Conservation (phyloP, 2,113 vertebrate genomes). For the Proterorhinus semilunaris region DNA sequence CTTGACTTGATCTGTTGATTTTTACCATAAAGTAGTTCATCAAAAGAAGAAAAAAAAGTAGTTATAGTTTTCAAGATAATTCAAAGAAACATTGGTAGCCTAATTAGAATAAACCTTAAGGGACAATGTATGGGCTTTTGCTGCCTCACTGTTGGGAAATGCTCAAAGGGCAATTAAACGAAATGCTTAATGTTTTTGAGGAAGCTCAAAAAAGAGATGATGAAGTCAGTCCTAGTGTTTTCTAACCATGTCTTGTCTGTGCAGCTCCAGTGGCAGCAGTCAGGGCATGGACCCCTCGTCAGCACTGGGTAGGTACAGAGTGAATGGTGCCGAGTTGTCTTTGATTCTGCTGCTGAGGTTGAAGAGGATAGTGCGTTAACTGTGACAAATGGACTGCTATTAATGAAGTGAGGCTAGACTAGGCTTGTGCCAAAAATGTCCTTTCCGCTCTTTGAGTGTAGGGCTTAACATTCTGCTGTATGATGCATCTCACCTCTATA, state of each 20-base stretch:
- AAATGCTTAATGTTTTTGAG: too few relatives aligned
- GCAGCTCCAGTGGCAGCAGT: slow-evolving; percentile 56
- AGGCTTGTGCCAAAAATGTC: slow-evolving; percentile 23
- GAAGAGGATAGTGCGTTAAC: not conserved
- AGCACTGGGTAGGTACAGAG: slow-evolving; percentile 60
- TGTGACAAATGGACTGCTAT: slow-evolving; percentile 2
- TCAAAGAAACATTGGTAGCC: too few relatives aligned
- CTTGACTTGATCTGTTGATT: not conserved
- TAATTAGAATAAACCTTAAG: too few relatives aligned
- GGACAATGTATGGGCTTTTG: too few relatives aligned
- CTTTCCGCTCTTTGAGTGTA: slow-evolving; percentile 13
- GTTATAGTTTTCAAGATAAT: too few relatives aligned
- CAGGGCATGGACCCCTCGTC: slow-evolving; percentile 71
- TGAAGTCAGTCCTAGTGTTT: not conserved
- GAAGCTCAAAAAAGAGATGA: too few relatives aligned
- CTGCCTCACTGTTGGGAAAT: too few relatives aligned
- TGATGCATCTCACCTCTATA: slow-evolving; percentile 41
- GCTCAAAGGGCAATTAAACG: too few relatives aligned
- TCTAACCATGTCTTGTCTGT: not conserved
- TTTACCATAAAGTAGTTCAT: too few relatives aligned
- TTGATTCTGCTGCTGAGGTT: not conserved
- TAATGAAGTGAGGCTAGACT: not conserved
- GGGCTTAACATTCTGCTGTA: slow-evolving; percentile 29
- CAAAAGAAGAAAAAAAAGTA: too few relatives aligned
- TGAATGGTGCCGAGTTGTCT: too few relatives aligned